Conservation (phyloP, 2,113 vertebrate genomes). For the Lota lota region DNA sequence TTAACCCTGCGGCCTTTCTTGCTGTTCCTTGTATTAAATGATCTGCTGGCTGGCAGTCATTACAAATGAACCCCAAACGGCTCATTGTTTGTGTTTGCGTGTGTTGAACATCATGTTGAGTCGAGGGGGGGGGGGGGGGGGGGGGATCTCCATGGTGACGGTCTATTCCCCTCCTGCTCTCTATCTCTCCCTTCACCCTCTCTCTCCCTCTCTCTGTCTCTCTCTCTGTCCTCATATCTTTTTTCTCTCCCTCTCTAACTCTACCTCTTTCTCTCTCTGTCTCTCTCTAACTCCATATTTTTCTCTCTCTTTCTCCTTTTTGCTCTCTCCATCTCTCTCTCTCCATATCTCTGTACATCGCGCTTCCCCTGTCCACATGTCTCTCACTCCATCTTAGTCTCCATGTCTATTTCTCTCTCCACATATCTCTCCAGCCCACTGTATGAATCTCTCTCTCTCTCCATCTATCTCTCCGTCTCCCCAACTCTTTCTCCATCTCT, state of each 20-base stretch:
- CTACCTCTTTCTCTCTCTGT: too few species aligned
- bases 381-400: too few species aligned
- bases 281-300: not conserved
- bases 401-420: too few species aligned
- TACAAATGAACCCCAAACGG: not conserved
- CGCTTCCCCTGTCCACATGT: not conserved
- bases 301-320: too few species aligned
- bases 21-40: too few species aligned
- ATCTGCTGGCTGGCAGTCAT: too few species aligned
- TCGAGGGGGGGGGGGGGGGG: constrained; percentile 28
- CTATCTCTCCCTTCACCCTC: not conserved
- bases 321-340: not conserved
- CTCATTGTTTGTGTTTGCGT: constrained; percentile 1
- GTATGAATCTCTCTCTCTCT: not conserved
- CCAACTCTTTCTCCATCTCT: not conserved
- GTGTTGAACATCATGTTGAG: not conserved
- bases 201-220: not conserved
- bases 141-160: constrained; percentile 61
- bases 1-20: too few species aligned
- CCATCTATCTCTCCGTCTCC: constrained; percentile 1
- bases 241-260: not conserved
- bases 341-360: constrained; percentile 1
- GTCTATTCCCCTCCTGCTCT: constrained; percentile 16
- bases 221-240: not conserved
- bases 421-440: too few species aligned